Conservation (phyloP, 2,113 vertebrate species). For the Recurvirostra avosetta region DNA sequence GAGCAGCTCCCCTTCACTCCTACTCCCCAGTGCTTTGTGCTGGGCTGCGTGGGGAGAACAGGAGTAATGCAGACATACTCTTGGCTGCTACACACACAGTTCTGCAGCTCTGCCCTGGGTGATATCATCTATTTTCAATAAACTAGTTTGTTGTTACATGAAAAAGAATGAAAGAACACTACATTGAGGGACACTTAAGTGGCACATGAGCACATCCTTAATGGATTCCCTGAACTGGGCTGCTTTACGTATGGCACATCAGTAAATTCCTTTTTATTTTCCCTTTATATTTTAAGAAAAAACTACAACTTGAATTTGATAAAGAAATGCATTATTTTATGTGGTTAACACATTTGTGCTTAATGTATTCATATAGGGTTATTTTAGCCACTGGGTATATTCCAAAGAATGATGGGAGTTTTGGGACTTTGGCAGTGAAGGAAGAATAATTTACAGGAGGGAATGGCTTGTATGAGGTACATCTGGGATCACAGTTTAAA, state of each 20-base stretch:
- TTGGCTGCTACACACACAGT: not conserved
- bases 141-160: not conserved
- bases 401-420: not conserved
- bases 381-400: not conserved
- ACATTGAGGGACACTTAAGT: not conserved
- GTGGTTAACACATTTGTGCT: not conserved
- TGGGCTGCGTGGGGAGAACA: rapidly evolving
- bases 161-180: not conserved
- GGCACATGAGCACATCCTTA: not conserved
- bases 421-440: not conserved
- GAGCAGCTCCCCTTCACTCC: not conserved
- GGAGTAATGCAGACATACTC: not conserved
- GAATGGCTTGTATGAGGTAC: not conserved
- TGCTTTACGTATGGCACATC: not conserved
- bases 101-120: not conserved
- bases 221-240: not conserved
- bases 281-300: not conserved
- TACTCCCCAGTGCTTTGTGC: not conserved
- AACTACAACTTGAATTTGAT: not conserved
- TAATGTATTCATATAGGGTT: not conserved
- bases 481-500: not conserved
- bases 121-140: not conserved
- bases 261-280: not conserved
- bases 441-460: not conserved
- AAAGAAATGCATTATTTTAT: not conserved